Percentiles rank a stretch among this genome's conserved stretches.
These are phyloP conservation scores for Leptodirus hochenwartii DNA, from an alignment of 2,888 invertebrate species.

Conservation along the genomic window DNA sequence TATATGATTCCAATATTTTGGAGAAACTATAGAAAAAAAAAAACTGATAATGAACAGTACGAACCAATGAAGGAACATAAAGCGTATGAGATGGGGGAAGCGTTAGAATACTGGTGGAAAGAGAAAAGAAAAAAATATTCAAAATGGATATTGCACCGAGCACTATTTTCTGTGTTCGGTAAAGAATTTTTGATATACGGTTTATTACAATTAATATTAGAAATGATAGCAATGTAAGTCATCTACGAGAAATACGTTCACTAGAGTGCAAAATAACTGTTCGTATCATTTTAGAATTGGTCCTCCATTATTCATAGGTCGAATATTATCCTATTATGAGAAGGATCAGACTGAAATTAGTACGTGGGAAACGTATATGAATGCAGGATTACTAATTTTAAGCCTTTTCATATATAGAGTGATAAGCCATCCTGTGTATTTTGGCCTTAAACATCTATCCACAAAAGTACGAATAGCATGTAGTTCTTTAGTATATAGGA, in stretches of 20 bases:
- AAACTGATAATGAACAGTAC: slow-evolving; percentile 39
- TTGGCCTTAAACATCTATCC: slow-evolving; percentile 65
- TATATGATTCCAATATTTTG: slow-evolving; percentile 46
- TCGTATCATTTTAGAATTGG: slow-evolving; percentile 37
- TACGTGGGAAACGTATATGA: slow-evolving; percentile 48
- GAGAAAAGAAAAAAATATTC: slow-evolving; percentile 10
- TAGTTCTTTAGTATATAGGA: slow-evolving; percentile 69
- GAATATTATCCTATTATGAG: slow-evolving; percentile 40
- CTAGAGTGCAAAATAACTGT: too few species aligned
- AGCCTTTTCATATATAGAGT: slow-evolving; percentile 18
- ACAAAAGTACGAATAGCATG: slow-evolving; percentile 73
- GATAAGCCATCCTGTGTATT: slow-evolving; percentile 62
- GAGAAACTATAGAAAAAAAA: slow-evolving; percentile 41
- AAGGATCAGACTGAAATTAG: slow-evolving; percentile 24
- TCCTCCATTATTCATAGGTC: slow-evolving; percentile 41
- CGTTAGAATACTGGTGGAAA: slow-evolving; percentile 18
- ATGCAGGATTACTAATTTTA: slow-evolving; percentile 48
- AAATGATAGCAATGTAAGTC: background rate
- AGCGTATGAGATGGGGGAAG: slow-evolving; percentile 30
- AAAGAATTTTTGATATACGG: slow-evolving; percentile 15
- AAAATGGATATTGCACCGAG: slow-evolving; percentile 11
- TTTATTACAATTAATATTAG: background rate
- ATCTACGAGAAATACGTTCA: background rate
- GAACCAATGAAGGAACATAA: slow-evolving; percentile 31
- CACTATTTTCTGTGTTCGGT: slow-evolving; percentile 9